These are phyloP conservation scores for Listrodromus nycthemerus DNA, from an alignment of 2,888 invertebrate species.

Conservation along the genomic window DNA sequence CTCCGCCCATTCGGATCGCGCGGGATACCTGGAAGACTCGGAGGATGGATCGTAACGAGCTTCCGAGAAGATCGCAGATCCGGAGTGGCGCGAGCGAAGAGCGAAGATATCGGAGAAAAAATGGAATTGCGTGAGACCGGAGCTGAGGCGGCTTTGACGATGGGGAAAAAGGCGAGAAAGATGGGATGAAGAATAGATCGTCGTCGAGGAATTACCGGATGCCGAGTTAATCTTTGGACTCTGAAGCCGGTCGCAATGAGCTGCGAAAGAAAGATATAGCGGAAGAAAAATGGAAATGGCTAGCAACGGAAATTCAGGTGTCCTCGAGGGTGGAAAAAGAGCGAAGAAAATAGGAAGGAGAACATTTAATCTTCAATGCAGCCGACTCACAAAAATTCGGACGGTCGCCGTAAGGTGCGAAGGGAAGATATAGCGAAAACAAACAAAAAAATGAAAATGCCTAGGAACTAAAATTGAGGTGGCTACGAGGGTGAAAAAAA, in stretches of 20 bases:
- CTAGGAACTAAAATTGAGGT: no score
- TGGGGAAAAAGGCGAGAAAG: not conserved
- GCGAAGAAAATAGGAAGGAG: not conserved
- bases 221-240: no score
- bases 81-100: not conserved
- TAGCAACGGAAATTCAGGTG: not conserved
- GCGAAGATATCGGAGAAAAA: no score
- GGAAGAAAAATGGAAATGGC: slow-evolving; percentile 17
- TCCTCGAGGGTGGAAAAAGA: not conserved
- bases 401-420: no score
- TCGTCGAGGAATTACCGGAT: no score
- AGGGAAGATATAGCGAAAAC: no score
- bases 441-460: no score
- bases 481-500: not conserved
- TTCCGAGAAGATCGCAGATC: slow-evolving; percentile 8
- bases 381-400: no score
- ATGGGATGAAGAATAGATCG: not conserved
- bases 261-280: not conserved
- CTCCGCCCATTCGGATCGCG: not conserved
- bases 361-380: no score
- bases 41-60: slow-evolving; percentile 29
- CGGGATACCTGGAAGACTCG: slow-evolving; percentile 7
- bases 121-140: no score
- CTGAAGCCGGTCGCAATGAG: no score
- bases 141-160: not conserved